Evolutionary conservation across 1,140 invertebrate species (phyloP), one percentile per base, ranked within the genome.

Genomic region (Danaus melanippus): DNA sequence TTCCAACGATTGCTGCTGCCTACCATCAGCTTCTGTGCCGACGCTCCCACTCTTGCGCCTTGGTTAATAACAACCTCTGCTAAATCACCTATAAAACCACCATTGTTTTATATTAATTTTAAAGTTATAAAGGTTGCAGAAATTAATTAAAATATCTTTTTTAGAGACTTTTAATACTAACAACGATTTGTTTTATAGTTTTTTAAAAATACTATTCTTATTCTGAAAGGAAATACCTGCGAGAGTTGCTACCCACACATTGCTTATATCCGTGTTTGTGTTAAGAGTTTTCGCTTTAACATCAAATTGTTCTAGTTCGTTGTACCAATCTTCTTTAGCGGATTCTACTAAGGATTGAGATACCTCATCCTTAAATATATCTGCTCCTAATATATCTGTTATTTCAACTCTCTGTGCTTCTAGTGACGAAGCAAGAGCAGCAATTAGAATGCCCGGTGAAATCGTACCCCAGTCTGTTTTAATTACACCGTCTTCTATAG

Each of bases 1-100:
- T 93, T 92, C 92, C 92, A 93, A 44, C 87, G 87, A 45, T 91
- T 91, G 12, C 74, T 80, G 12, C 86, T 83, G 41, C 90, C 91
- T 8, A 92, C 69, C 0, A 70, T 71, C 61, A 90, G 78, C 11
- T 73, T 72, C 41, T 77, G 63, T 0, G 70, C 41, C 0, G 69
- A 70, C 0, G 77, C 56, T 0, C 81, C 74, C 7, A 79, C 69
- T 46, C 82, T 56, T 6, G 89, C 88, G 2, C 90, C 91, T 72
- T 92, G 91, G 59, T 90, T 88, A 8, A 92, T 75, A 11, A 88
- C 82, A 42, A 91, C 87, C 78, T 92, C 90, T 8, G 90, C 91
- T 57, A 93, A 76, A 69, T 92, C 91, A 44, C 91, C 91, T 90
- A 57, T 68, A 64, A 66, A 60, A 43, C 21, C 21, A 32, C 6